Conservation (phyloP, 2,797 vertebrate species). For the Ctenopoma kingsleyae region DNA sequence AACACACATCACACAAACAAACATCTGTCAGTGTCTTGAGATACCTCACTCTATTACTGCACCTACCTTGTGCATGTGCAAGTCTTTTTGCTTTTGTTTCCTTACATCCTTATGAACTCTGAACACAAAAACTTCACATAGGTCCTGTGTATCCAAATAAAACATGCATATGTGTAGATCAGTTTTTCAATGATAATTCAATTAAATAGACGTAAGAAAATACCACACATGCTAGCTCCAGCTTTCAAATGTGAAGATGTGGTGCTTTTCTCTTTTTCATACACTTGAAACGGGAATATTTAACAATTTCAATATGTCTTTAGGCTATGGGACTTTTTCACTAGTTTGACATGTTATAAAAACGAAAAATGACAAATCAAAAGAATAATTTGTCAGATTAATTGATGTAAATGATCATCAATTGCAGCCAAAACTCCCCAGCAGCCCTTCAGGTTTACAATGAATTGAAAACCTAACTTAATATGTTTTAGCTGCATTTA, state of each 20-base stretch:
- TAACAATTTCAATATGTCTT: not conserved
- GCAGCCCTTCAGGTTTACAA: not conserved
- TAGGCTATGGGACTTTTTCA: not conserved
- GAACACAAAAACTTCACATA: not conserved
- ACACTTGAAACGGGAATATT: not conserved
- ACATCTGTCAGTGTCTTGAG: slow-evolving; percentile 1
- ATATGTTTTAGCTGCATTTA: not conserved
- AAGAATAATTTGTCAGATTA: not conserved
- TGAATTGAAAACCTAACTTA: slow-evolving; percentile 1
- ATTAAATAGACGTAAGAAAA: not conserved
- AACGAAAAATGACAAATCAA: not conserved
- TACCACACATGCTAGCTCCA: not conserved
- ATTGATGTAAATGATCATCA: not conserved
- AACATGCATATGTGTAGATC: not conserved
- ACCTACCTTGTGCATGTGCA: not conserved
- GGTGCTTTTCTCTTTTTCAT: not conserved
- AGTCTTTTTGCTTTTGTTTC: not conserved
- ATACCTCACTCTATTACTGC: not conserved
- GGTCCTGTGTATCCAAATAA: slow-evolving; percentile 5
- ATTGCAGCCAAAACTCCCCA: not conserved
- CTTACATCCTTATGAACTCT: not conserved
- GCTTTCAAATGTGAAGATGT: not conserved
- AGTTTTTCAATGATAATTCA: not conserved
- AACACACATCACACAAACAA: slow-evolving; percentile 11
- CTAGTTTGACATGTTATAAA: not conserved